A percentile compares a stretch with the other conserved stretches of the same genome.
phyloP scores from a whole-genome alignment of 2,797 vertebrate species.

The Cyclopterus lumpus region DNA sequence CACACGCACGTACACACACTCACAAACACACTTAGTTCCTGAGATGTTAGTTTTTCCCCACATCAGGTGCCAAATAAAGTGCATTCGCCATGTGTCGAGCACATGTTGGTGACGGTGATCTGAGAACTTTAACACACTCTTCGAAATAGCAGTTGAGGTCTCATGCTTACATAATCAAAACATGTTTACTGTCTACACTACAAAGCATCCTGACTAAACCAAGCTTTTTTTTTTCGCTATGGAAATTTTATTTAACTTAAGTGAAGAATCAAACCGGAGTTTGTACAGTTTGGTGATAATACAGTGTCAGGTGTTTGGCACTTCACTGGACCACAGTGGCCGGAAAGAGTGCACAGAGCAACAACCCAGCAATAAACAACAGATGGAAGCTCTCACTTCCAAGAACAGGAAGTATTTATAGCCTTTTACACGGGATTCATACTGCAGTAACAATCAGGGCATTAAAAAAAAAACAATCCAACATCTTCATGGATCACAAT shows the following conservation, averaged over 20 bases:
- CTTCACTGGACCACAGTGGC: conserved; percentile 25
- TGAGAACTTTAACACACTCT: conserved; percentile 43
- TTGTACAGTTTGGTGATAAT: conserved; percentile 48
- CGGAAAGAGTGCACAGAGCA: conserved; percentile 56
- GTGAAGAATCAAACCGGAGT: conserved; percentile 7
- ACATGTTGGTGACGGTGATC: conserved; percentile 59
- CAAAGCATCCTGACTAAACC: neutral
- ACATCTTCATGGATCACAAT: conserved; percentile 23
- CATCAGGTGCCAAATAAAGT: conserved; percentile 66
- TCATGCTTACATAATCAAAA: conserved; percentile 28
- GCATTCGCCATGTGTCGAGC: conserved; percentile 61
- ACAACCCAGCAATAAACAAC: conserved; percentile 63
- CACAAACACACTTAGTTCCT: neutral
- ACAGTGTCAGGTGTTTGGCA: conserved; percentile 49
- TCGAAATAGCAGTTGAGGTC: conserved; percentile 14
- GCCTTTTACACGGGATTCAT: conserved; percentile 12
- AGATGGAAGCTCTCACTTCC: conserved; percentile 61
- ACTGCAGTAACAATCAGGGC: conserved; percentile 24
- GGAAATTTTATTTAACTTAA: neutral
- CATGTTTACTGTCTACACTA: neutral
- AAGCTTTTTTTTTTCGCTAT: neutral
- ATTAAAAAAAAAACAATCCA: conserved; percentile 41
- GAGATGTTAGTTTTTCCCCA: conserved; percentile 38
- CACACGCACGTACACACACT: conserved; percentile 27
- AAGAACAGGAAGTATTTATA: conserved; percentile 60